Evolutionary conservation across 2,797 vertebrate species (phyloP), one percentile per base, ranked within the genome.

Genomic region (Gymnoscopelus microlampas): DNA sequence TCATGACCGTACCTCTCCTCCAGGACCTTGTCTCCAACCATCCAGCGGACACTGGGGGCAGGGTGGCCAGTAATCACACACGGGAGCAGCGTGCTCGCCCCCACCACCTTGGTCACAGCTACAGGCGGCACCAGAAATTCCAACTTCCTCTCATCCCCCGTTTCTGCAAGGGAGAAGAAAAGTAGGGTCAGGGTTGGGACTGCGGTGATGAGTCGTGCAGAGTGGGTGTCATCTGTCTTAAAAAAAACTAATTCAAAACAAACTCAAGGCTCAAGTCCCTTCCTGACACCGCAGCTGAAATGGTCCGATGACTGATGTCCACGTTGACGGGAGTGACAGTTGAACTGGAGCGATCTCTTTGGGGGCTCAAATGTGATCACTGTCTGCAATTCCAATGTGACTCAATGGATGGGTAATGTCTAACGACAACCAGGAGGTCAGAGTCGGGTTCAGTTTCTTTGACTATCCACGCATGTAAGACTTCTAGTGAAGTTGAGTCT

Each of bases 51-150:
- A 1, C 69, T 71, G 0, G 96, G 95, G 0, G 71, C 6, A 3
- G 97, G 97, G 84, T 85, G 92, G 2, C 94, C 96, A 0, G 78
- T 55, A 0, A 92, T 93, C 9, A 95, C 91, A 7, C 97, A 99
- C 0, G 97, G 94, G 48, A 99, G 87, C 68, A 98, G 63, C 0
- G 90, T 92, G 0, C 70, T 93, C 76, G 94, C 89, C 3, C 96
- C 96, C 8, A 81, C 53, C 12, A 90, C 85, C 85, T 86, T 95
- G 1, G 80, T 93, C 5, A 94, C 83, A 0, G 95, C 60, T 6
- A 60, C 84, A 0, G 97, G 96, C 56, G 94, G 91, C 65, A 87
- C 88, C 85, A 96, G 80, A 86, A 99, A 97, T 63, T 85, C 79
- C 88, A 94, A 79, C 53, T 85, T 89, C 78, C 93, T 90, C 0